Conservation (phyloP, 1,140 invertebrate genomes). For the Melipona quadrifasciata region DNA sequence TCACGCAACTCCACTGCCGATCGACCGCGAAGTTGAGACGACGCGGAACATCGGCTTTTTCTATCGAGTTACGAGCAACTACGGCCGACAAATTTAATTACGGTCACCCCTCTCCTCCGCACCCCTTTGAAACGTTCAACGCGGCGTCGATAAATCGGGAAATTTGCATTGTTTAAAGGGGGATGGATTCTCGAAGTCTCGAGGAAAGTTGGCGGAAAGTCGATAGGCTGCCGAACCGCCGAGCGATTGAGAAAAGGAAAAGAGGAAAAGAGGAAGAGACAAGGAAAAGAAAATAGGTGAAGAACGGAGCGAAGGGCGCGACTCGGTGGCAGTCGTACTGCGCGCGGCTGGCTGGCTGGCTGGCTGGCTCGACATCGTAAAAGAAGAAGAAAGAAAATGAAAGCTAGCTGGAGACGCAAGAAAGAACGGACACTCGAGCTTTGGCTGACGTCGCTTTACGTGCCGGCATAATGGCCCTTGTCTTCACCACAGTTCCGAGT, state of each 20-base stretch:
- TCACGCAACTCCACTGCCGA: background rate
- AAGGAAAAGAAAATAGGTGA: conserved; percentile 42
- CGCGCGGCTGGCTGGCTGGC: background rate
- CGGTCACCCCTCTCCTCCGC: too few species aligned
- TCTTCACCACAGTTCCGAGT: conserved; percentile 68
- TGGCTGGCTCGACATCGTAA: conserved; percentile 2
- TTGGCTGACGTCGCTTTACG: conserved; percentile 77
- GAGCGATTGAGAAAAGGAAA: background rate
- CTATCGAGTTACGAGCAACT: background rate
- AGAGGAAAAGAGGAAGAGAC: background rate
- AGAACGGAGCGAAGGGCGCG: conserved; percentile 31
- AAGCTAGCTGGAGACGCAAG: conserved; percentile 54
- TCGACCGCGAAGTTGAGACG: background rate
- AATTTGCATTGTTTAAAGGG: background rate
- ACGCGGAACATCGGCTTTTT: background rate
- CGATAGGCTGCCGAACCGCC: background rate
- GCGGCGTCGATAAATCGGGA: background rate
- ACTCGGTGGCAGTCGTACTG: background rate
- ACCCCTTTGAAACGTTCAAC: background rate
- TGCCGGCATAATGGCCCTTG: conserved; percentile 77
- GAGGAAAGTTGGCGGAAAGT: background rate
- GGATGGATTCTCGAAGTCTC: background rate
- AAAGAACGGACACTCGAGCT: conserved; percentile 73
- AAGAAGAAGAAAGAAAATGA: conserved; percentile 51
- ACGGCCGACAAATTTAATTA: conserved; percentile 25